Evolutionary conservation across 2,888 invertebrate genomes (phyloP).

Genomic region (Chymomyza procnemis): DNA sequence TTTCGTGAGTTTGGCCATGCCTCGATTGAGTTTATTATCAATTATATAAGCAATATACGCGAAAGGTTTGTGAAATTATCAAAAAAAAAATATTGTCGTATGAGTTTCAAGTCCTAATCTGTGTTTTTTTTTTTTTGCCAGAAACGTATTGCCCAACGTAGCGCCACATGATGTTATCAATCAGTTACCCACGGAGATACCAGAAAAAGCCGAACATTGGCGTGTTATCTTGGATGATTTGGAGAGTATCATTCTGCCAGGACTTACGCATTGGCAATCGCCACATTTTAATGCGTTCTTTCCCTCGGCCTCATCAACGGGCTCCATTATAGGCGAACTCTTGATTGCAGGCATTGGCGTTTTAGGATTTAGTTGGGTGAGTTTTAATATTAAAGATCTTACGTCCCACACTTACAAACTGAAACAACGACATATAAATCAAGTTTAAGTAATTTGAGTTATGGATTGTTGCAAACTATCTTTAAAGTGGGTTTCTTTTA

Average conservation of each 20-base stretch:
- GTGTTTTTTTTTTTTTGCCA: conserved; percentile 35
- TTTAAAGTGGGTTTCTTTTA: too few relatives aligned
- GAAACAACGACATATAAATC: too few relatives aligned
- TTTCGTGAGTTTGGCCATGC: conserved; percentile 92
- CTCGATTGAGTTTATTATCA: conserved; percentile 92
- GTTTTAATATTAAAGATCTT: conserved; percentile 20
- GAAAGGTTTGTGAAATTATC: conserved; percentile 81
- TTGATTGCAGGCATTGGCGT: conserved; percentile 68
- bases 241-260: conserved; percentile 63
- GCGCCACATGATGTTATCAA: conserved; percentile 56
- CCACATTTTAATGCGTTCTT: conserved; percentile 69
- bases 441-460: too few relatives aligned
- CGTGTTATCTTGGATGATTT: conserved; percentile 58
- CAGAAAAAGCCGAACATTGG: conserved; percentile 69
- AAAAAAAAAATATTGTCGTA: background rate
- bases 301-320: conserved; percentile 64
- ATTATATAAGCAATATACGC: conserved; percentile 91
- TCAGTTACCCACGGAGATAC: conserved; percentile 58
- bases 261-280: conserved; percentile 71
- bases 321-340: conserved; percentile 69
- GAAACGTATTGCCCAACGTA: conserved; percentile 60
- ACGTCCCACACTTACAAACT: too few relatives aligned
- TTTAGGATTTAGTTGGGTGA: conserved; percentile 70
- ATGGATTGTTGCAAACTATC: too few relatives aligned
- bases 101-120: background rate